phyloP scores from a whole-genome alignment of 2,797 vertebrate species.

The Myripristis murdjan region DNA sequence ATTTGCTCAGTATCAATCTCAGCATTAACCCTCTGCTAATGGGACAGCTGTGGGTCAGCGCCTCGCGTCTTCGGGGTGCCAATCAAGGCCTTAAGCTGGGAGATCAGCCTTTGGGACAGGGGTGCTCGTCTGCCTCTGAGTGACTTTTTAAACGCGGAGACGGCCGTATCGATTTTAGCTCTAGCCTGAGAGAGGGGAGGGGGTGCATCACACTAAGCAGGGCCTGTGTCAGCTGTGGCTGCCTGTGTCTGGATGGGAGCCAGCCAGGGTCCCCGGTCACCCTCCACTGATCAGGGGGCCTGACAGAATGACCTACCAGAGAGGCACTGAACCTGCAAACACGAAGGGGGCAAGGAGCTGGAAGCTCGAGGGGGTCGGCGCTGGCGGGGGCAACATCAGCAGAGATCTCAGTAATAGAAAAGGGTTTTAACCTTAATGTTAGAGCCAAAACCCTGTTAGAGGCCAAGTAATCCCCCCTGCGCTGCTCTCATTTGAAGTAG shows the following conservation, averaged over 20 bases:
- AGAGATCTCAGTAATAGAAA: conserved; percentile 88
- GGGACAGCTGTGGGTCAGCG: conserved; percentile 90
- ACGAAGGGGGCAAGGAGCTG: conserved; percentile 79
- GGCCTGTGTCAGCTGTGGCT: conserved; percentile 59
- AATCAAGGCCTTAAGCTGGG: conserved; percentile 88
- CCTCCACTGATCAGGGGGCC: conserved; percentile 84
- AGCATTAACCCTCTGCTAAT: conserved; percentile 88
- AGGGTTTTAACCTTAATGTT: conserved; percentile 91
- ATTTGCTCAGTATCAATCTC: conserved; percentile 88
- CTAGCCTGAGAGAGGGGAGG: conserved; percentile 58
- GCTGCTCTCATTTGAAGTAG: conserved; percentile 82
- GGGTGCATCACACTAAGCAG: conserved; percentile 26
- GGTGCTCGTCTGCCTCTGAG: conserved; percentile 85
- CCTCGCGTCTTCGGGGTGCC: conserved; percentile 80
- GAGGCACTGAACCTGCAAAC: conserved; percentile 88
- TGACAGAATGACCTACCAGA: conserved; percentile 85
- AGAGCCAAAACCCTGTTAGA: conserved; percentile 88
- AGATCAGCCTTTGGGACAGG: conserved; percentile 86
- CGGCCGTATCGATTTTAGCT: conserved; percentile 87
- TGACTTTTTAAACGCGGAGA: conserved; percentile 88
- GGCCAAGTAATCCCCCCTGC: conserved; percentile 85
- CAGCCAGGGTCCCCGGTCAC: conserved; percentile 79
- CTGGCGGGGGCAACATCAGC: conserved; percentile 78
- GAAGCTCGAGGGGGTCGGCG: conserved; percentile 74
- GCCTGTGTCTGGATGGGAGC: conserved; percentile 77